These are phyloP conservation scores for Eulemur macaco DNA, from an alignment of 2,113 vertebrate genomes.

Conservation along the genomic window DNA sequence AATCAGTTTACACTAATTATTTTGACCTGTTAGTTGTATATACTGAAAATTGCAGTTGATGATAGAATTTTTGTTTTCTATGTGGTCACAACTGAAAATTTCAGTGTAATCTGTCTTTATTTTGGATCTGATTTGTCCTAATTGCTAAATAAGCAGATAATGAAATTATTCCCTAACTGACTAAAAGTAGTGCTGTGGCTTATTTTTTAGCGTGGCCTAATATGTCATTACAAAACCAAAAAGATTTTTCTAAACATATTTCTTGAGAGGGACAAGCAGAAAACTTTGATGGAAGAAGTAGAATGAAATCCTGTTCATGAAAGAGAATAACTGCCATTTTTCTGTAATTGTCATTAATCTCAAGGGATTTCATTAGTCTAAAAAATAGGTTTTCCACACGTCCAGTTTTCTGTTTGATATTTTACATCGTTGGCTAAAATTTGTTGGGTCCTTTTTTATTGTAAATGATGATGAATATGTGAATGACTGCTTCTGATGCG, in stretches of 20 bases:
- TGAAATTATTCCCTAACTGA: constrained; percentile 2
- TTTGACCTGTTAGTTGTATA: constrained; percentile 18
- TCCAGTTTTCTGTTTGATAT: not conserved
- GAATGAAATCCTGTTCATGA: not conserved
- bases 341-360: constrained; percentile 37
- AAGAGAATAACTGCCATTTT: constrained; percentile 18
- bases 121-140: constrained; percentile 41
- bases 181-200: not conserved
- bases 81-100: not conserved
- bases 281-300: constrained; percentile 2
- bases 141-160: constrained; percentile 40
- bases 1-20: constrained; percentile 10
- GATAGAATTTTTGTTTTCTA: constrained; percentile 47
- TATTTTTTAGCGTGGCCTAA: not conserved
- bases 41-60: constrained; percentile 20
- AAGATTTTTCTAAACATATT: not conserved
- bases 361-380: constrained; percentile 30
- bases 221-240: constrained; percentile 21
- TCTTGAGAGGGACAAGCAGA: not conserved
- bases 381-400: constrained; percentile 25
- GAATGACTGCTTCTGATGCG: constrained; percentile 35
- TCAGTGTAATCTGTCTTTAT: not conserved
- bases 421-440: constrained; percentile 32
- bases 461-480: not conserved
- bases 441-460: not conserved